Conservation (phyloP, 2,797 vertebrate genomes). For the Poecilia velifera region DNA sequence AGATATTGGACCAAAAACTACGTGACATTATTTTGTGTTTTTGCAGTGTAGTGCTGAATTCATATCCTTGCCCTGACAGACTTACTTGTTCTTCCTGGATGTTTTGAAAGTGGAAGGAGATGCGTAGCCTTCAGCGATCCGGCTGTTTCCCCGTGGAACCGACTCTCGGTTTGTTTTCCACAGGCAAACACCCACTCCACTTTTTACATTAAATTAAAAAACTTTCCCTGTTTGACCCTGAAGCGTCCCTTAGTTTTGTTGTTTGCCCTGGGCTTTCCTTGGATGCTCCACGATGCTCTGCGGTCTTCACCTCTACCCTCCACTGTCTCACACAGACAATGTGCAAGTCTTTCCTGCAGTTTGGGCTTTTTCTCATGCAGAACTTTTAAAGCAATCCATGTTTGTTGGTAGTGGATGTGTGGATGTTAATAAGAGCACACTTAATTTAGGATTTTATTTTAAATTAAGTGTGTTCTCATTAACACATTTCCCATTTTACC, state of each 20-base stretch:
- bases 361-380: not conserved
- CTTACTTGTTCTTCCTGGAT: not conserved
- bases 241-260: not conserved
- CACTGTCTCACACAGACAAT: not conserved
- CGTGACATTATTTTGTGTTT: no score
- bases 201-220: not conserved
- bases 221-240: not conserved
- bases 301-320: not conserved
- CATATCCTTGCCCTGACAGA: not conserved
- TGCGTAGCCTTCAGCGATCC: slow-evolving; percentile 2
- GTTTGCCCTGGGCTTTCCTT: not conserved
- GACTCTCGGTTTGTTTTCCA: not conserved
- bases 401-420: no score
- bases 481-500: no score
- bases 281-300: not conserved
- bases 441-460: no score
- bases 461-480: no score
- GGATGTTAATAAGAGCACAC: no score
- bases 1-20: no score
- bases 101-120: slow-evolving; percentile 2
- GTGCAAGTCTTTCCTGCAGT: not conserved
- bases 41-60: not conserved
- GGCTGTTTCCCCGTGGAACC: not conserved
- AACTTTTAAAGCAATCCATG: not conserved
- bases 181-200: slow-evolving; percentile 11